Percentiles rank a stretch among this genome's conserved stretches.
Evolutionary conservation across 2,113 vertebrate genomes (phyloP).

Genomic region (Morone saxatilis): DNA sequence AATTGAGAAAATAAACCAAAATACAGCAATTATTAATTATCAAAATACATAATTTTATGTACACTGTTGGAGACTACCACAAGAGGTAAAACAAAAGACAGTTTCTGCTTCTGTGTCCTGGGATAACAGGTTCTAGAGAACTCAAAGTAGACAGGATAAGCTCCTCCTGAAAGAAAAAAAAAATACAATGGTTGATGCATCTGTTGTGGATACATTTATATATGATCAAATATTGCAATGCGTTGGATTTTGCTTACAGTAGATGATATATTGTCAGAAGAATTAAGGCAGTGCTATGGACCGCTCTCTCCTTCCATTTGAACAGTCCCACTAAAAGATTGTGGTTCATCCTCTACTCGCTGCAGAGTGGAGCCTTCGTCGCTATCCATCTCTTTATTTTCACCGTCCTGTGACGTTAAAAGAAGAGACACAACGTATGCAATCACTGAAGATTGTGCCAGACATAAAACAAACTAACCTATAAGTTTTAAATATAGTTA

Average conservation of each 20-base stretch:
- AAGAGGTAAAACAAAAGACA: constrained; percentile 49
- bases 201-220: constrained; percentile 21
- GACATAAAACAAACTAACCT: neutral
- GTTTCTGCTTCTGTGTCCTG: constrained; percentile 38
- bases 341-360: constrained; percentile 7
- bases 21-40: constrained; percentile 60
- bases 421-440: constrained; percentile 34
- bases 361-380: constrained; percentile 48
- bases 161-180: constrained; percentile 58
- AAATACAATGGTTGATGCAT: constrained; percentile 4
- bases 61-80: constrained; percentile 43
- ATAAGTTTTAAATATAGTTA: too few relatives aligned
- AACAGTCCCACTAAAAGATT: constrained; percentile 43
- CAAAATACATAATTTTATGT: constrained; percentile 54
- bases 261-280: constrained; percentile 54
- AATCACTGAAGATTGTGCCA: constrained; percentile 26
- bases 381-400: constrained; percentile 39
- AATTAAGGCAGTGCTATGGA: constrained; percentile 58
- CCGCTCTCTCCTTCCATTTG: constrained; percentile 43
- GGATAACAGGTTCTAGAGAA: constrained; percentile 30
- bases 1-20: constrained; percentile 49
- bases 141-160: constrained; percentile 40
- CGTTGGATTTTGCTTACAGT: constrained; percentile 70
- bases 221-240: neutral
- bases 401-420: constrained; percentile 63